Base-by-base conservation (phyloP, 92 coral and sea anemone species). In the Plumapathes pennacea region DNA sequence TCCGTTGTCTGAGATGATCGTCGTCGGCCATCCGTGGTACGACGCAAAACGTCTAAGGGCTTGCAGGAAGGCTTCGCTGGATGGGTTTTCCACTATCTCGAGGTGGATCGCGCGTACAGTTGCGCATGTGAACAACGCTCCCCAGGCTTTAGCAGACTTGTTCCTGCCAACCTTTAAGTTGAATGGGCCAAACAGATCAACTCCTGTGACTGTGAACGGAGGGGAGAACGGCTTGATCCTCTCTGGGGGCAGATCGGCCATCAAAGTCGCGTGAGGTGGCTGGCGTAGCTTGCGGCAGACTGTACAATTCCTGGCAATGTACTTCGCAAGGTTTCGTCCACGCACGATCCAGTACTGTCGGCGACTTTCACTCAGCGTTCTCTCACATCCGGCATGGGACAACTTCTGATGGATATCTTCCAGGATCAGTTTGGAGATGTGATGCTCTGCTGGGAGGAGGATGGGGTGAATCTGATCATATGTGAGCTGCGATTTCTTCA, bases 241-340 rank as follows among this genome's bases (percentile, higher is more conserved):
- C 23, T 77, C 77, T 5, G 69, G 48, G 5, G 84, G 84, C 10
- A 77, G 48, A 68, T 57, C 55, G 25, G 70, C 77, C 84, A 77
- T 77, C 25, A 58, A 51, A 7, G 77, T 77, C 0, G 64, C 58
- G 46, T 77, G 75, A 22, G 70, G 70, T 30, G 54, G 58, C 37
- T 64, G 82, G 49, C 60, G 63, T 4, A 64, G 64, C 39, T 77
- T 69, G 15, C 77, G 49, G 46, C 84, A 77, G 0, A 48, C n/a
- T 5, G 28, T 15, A 23, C 83, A 67, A 36, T 58, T 44, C 3
- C 51, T 4, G n/a, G 30, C 44, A 7, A 66, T 10, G 0, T 27
- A 14, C 63, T 67, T 76, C 42, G 63, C 76, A 4, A 76, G 26
- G 38, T 27, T 29, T 30, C 71, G 31, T 9, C 82, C 62, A 26